Evolutionary conservation across 1,140 invertebrate species (phyloP).

Genomic region (Drosophila sp.): DNA sequence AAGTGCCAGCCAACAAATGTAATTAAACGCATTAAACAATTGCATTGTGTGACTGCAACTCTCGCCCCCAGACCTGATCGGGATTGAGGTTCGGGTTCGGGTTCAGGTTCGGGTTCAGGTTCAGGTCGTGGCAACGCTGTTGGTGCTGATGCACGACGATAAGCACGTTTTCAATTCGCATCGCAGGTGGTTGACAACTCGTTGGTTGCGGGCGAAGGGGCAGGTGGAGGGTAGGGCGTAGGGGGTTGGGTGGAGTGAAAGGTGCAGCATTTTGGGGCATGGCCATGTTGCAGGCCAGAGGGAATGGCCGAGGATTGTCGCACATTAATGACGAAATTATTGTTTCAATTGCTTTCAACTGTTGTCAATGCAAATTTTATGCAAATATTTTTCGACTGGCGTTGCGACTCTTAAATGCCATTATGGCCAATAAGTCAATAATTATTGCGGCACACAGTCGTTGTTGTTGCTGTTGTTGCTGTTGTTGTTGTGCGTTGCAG

Average conservation of each 20-base stretch:
- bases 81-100: slow-evolving; percentile 2
- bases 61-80: neutral
- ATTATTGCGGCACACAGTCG: slow-evolving; percentile 56
- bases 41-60: slow-evolving; percentile 34
- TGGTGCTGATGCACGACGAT: slow-evolving; percentile 73
- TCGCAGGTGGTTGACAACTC: slow-evolving; percentile 29
- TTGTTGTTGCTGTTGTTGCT: slow-evolving; percentile 19
- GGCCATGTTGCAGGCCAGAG: slow-evolving; percentile 19
- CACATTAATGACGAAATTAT: slow-evolving; percentile 84
- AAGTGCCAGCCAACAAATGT: slow-evolving; percentile 81
- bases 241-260: neutral
- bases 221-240: too few relatives aligned
- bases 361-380: slow-evolving; percentile 84
- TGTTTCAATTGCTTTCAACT: slow-evolving; percentile 83
- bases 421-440: slow-evolving; percentile 81
- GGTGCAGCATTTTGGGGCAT: slow-evolving; percentile 20
- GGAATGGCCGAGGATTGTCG: slow-evolving; percentile 57
- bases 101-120: slow-evolving; percentile 8
- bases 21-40: slow-evolving; percentile 83
- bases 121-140: slow-evolving; percentile 14
- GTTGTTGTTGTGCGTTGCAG: slow-evolving; percentile 13
- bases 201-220: too few relatives aligned
- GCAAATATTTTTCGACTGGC: slow-evolving; percentile 70
- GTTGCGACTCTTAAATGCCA: slow-evolving; percentile 66
- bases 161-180: slow-evolving; percentile 81